Base-by-base conservation (phyloP, 2,113 vertebrate species). In the Phyllostomus discolor region DNA sequence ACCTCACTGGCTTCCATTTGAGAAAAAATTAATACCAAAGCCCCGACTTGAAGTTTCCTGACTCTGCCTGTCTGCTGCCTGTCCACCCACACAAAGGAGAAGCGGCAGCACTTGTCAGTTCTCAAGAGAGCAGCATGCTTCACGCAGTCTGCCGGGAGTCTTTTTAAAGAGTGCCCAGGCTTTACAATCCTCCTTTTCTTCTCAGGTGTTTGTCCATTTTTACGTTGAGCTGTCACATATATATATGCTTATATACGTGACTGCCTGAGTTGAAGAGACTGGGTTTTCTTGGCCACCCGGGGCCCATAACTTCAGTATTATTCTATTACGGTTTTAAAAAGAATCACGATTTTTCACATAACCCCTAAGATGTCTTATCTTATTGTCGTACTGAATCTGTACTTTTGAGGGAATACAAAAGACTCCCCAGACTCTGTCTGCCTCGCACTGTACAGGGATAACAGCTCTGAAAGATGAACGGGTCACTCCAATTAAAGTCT, bases 11-110 rank as follows among this genome's bases (percentile, higher is more conserved):
- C 84, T 96, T 90, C 93, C 85, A 95, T 66, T 57, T 54, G 89
- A 95, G 95, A 72, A 84, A 83, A 88, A 92, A 97, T 96, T 54
- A 93, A 95, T 95, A 83, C 48, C 80, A 57, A 95, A 91, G 69
- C 41, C 70, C 28, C 0, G 5, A 54, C 94, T 66, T 91, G 82
- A 91, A 94, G 95, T 95, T 88, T 96, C 75, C 95, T 3, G 70
- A 92, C 94, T 96, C 92, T 26, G 72, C 69, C 66, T 95, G 17
- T 95, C 97, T 95, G 22, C 67, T 87, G 96, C 10, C 78, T 90
- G 24, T 50, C 96, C 41, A 82, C 86, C 94, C 94, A 95, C 95
- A 82, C 84, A 84, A 43, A 90, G 19, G 50, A 94, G 92, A 93
- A 96, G 59, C 28, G 9, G 20, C 10, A 0, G 9, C 90, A 78